Evolutionary conservation across 35 echinoderm and acorn worm genomes (phyloP), one percentile per base, ranked within the genome.

Genomic region (Heliocidaris tuberculata): DNA sequence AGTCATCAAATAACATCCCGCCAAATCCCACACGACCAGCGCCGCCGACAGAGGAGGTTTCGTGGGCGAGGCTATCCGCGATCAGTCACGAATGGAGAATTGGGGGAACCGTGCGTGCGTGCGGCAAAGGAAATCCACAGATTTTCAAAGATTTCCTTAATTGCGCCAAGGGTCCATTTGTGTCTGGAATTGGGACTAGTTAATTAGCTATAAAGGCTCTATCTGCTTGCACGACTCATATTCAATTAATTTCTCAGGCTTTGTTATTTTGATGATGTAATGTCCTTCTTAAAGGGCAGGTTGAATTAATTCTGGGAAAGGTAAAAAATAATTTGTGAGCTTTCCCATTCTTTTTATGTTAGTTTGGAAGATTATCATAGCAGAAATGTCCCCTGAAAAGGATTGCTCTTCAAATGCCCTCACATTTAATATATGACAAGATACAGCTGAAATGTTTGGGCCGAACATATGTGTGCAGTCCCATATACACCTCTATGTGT

Each of bases 71-170:
- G 65, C 65, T 78, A 78, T 78, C 65, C 65, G 65, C 65, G 65
- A 78, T 78, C 65, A 24, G 65, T 78, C 65, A n/a, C 21, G 65
- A 78, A 78, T 21, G 17, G 65, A 78, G 65, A 78, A 78, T 78
- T 78, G 65, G 65, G 65, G 65, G 21, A 70, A 70, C 60, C 60
- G 17, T 70, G 60, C 60, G 24, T 52, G 52, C 52, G 11, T 56
- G 52, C 65, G 65, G 65, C 65, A 78, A 78, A 24, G 65, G 65
- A 78, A 78, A 78, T 78, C 65, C 27, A 19, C 4, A 78, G 21
- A n/a, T 78, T 78, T 27, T 78, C 65, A 78, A 78, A 78, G 65
- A 78, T 78, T 78, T 78, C 65, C 65, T 78, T n/a, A 78, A n/a
- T 78, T 78, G 21, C 65, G 65, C 8, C 65, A 0, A 2, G 65